Conservation (phyloP, 2,113 vertebrate species). For the Muscicapa adusta region DNA sequence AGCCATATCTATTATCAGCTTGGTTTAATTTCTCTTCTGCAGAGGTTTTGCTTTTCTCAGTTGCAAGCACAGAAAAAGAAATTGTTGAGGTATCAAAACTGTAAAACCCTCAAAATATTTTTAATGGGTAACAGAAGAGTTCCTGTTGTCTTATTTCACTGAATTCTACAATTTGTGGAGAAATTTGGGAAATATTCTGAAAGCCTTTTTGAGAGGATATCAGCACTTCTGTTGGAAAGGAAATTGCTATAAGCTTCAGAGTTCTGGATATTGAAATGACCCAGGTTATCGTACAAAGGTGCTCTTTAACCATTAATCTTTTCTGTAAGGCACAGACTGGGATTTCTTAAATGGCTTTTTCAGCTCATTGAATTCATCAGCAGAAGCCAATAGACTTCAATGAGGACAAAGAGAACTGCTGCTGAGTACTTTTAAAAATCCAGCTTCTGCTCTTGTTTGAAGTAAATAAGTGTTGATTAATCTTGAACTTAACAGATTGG, state of each 20-base stretch:
- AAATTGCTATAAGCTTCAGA: background rate
- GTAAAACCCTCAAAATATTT: background rate
- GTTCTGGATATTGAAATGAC: background rate
- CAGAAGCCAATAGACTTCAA: background rate
- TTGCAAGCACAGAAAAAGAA: background rate
- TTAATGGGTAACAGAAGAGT: background rate
- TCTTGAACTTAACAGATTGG: background rate
- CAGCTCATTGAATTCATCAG: background rate
- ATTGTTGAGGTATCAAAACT: background rate
- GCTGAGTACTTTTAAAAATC: background rate
- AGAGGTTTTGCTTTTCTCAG: background rate
- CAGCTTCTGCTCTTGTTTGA: background rate
- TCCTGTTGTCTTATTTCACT: background rate
- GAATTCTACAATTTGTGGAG: background rate
- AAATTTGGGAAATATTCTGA: background rate
- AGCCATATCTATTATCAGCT: background rate
- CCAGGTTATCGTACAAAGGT: background rate
- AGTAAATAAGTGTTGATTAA: conserved; percentile 19
- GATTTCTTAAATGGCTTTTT: background rate
- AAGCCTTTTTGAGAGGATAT: background rate
- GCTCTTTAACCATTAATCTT: background rate
- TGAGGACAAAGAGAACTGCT: background rate
- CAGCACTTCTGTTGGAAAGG: background rate
- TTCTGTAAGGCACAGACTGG: background rate
- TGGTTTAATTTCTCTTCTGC: background rate